These are phyloP conservation scores for Hemibagrus wyckioides DNA, from an alignment of 2,113 vertebrate species.

Conservation along the genomic window DNA sequence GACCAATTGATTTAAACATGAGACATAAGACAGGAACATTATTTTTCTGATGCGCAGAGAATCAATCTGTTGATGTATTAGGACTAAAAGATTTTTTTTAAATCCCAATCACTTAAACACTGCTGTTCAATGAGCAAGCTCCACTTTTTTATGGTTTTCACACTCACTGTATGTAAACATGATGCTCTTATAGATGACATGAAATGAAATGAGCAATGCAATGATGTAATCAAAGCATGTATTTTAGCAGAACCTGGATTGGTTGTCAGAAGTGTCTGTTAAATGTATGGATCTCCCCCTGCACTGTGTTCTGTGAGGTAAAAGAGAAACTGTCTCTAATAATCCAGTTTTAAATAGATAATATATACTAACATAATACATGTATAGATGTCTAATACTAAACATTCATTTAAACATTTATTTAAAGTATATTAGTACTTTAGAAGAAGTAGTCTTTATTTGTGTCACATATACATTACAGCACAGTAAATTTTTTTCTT, in stretches of 20 bases:
- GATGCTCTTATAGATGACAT: not conserved
- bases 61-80: not conserved
- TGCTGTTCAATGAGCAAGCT: not conserved
- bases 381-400: not conserved
- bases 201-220: not conserved
- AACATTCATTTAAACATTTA: not conserved
- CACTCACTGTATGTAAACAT: not conserved
- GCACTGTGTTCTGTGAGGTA: not conserved
- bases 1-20: not conserved
- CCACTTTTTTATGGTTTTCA: not conserved
- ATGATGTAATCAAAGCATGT: not conserved
- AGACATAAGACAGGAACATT: not conserved
- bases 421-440: not conserved
- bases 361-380: too few relatives aligned
- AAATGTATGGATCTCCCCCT: not conserved
- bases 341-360: too few relatives aligned
- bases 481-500: too few relatives aligned
- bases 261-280: not conserved
- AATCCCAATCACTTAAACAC: not conserved
- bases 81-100: not conserved
- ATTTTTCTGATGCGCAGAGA: not conserved
- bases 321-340: not conserved
- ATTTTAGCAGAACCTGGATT: not conserved
- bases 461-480: too few relatives aligned
- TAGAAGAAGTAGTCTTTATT: too few relatives aligned